Percentiles rank a stretch among this genome's conserved stretches.
phyloP scores from a whole-genome alignment of 2,888 invertebrate genomes.

The Drosophila silvestris region DNA sequence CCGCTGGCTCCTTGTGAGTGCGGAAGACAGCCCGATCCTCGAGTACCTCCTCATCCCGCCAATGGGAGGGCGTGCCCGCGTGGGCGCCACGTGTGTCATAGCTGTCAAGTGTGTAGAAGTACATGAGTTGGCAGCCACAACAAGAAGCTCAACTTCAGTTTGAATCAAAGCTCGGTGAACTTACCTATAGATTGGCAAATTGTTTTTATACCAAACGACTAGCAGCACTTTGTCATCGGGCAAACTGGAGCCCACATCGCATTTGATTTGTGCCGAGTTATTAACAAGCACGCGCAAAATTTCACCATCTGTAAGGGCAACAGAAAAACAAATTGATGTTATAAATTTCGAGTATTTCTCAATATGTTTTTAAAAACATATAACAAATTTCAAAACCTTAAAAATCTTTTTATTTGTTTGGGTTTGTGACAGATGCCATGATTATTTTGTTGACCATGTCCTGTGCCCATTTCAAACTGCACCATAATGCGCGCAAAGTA shows the following conservation, averaged over 20 bases:
- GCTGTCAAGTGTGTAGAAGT: conserved; percentile 82
- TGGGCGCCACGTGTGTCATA: conserved; percentile 88
- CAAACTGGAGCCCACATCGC: conserved; percentile 92
- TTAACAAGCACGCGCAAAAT: conserved; percentile 87
- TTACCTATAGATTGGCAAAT: conserved; percentile 95
- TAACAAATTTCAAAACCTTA: not conserved
- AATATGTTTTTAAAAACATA: not conserved
- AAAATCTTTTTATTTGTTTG: not conserved
- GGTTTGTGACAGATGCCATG: conserved; percentile 41
- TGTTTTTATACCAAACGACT: conserved; percentile 96
- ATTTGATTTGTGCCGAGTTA: conserved; percentile 93
- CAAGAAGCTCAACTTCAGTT: not conserved
- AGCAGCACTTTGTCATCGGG: conserved; percentile 92
- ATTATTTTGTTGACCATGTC: conserved; percentile 17
- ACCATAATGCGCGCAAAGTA: conserved; percentile 37
- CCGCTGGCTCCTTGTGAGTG: conserved; percentile 87
- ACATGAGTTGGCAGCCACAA: not conserved
- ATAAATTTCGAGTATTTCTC: not conserved
- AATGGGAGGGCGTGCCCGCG: conserved; percentile 87
- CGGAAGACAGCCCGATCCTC: conserved; percentile 88
- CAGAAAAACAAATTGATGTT: not conserved
- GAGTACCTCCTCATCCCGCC: conserved; percentile 88
- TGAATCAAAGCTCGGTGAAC: conserved; percentile 50
- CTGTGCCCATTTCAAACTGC: not conserved
- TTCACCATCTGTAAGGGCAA: conserved; percentile 84